Conservation (phyloP, 2,888 invertebrate genomes). For the Ornithoptera alexandrae region DNA sequence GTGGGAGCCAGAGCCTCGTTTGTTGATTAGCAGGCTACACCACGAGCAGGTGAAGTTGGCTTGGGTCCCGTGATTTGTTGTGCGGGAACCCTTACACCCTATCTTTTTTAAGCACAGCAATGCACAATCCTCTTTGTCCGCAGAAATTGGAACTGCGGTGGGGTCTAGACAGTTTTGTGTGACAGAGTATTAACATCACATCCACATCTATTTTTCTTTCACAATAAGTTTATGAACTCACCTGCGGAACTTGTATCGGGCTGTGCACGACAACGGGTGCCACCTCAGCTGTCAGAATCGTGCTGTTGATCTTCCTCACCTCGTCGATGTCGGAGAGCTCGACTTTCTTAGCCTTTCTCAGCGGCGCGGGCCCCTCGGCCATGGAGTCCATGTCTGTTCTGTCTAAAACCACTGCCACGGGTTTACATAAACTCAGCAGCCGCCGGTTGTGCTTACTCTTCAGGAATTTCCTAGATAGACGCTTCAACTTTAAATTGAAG, state of each 20-base stretch:
- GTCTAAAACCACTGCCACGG: conserved; percentile 12
- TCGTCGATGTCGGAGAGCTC: conserved; percentile 33
- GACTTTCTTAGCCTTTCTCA: conserved; percentile 22
- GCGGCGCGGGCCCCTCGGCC: background rate
- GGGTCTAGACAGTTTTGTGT: too few relatives aligned
- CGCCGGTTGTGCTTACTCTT: conserved; percentile 1
- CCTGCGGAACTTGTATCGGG: background rate
- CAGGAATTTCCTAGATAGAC: background rate
- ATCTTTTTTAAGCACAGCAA: too few relatives aligned
- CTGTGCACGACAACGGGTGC: conserved; percentile 24
- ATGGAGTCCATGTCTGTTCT: background rate
- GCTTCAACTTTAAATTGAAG: conserved; percentile 1
- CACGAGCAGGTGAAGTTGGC: too few relatives aligned
- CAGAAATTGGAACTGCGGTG: too few relatives aligned
- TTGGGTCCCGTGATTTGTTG: too few relatives aligned
- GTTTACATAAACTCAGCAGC: conserved; percentile 23
- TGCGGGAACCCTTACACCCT: too few relatives aligned
- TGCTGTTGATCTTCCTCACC: conserved; percentile 31
- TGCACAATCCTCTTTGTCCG: too few relatives aligned
- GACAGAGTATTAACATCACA: too few relatives aligned
- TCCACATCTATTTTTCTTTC: too few relatives aligned
- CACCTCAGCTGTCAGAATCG: conserved; percentile 32
- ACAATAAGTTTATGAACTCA: background rate
- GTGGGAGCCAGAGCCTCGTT: too few relatives aligned
- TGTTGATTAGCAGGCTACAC: too few relatives aligned